Evolutionary conservation across 1,140 invertebrate species (phyloP), one percentile per base, ranked within the genome.

Genomic region (Drosophila insularis): DNA sequence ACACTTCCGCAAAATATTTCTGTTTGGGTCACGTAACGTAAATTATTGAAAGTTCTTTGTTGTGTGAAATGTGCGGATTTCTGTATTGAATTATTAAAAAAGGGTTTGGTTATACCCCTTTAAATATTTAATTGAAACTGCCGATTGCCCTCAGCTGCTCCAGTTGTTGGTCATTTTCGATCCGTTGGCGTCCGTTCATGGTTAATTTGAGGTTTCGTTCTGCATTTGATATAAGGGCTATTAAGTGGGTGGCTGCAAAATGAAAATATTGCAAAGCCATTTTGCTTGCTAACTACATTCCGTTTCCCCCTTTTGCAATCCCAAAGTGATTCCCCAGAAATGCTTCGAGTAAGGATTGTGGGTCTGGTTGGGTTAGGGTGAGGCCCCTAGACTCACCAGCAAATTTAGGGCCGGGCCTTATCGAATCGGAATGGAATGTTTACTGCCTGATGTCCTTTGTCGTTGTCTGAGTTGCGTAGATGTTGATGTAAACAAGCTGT

Each of bases 401-500:
- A 70, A 63, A 70, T 74, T 74, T 39, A 17, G 27, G 61, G 60
- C 11, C 46, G 39, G 55, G 65, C 46, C 43, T 69, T 63, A 40
- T 65, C 68, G 17, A 46, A 37, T 8, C 19, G 31, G 31, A 21
- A 55, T 46, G 32, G 19, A 59, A 60, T 46, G 61, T 60, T 60
- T 43, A 43, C 50, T 63, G 40, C 43, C 61, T 14, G 31, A 60
- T 27, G 14, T 13, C 53, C 2, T 54, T 63, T 23, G 13, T 21
- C 43, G 43, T 21, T 50, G 43, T 50, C 43, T 50, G 43, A 50
- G 17, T 50, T 50, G 43, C 43, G 43, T 13, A 59, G 63, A 67
- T 71, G 56, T 80, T 68, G 68, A 86, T 81, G 81, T 86, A 86
- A 86, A 86, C 81, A 86, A 86, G 81, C 81, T 86, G 81, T 86